Evolutionary conservation across 2,797 vertebrate genomes (phyloP), one percentile per base, ranked within the genome.

Genomic region (Gallinago stenura): DNA sequence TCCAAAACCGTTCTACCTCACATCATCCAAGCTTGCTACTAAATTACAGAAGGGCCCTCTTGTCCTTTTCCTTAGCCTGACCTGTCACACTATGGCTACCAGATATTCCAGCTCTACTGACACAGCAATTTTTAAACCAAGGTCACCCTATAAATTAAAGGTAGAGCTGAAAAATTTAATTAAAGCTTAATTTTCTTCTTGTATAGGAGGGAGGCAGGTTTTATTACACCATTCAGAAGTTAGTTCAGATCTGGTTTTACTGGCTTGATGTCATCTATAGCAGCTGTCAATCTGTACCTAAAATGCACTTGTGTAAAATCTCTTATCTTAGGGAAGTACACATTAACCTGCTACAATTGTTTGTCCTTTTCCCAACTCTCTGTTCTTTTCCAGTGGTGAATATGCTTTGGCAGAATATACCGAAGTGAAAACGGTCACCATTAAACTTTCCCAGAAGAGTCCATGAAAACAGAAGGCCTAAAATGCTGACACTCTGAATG

Each of bases 361-460:
- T 90, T 84, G 51, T 73, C 62, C 51, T 31, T 81, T 77, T 94
- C 58, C 26, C 11, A 85, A 15, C 76, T 88, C 46, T 54, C 16
- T 84, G 81, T 84, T 80, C 91, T 84, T 69, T 93, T 93, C 60
- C 98, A 99, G 99, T 1, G 99, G 99, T 46, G 99, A 99, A 97
- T 99, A 99, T 11, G 99, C 99, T 15, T 95, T 99, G 97, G 98
- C 98, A 3, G 99, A 99, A 93, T 99, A 99, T 95, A 99, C 99
- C 0, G 99, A 99, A 96, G 99, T 99, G 93, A 99, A 99, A 97
- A 99, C 99, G 2, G 98, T 99, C 97, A 99, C 99, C 90, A 99
- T 99, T 95, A 99, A 99, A 97, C 98, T 99, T 43, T 98, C 98
- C 7, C 98, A 98, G 98, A 98, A 98, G 91, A 97, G 80, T 45